These are phyloP conservation scores for Candidula unifasciata DNA, from an alignment of 2,888 invertebrate genomes.

Conservation along the genomic window DNA sequence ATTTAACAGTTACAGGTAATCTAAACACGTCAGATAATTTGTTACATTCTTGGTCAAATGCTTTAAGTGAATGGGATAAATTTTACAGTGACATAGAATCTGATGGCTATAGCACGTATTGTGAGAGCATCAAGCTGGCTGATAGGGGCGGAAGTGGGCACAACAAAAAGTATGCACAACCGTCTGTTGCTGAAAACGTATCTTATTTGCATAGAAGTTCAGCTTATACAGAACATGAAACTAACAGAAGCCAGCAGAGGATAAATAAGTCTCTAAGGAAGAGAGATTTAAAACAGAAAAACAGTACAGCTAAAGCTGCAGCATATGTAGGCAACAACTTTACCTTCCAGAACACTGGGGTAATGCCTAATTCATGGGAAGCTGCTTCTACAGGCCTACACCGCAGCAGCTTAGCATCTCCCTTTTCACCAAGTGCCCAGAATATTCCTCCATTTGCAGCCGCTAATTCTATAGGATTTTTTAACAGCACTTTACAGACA, in stretches of 20 bases:
- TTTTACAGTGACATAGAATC: slow-evolving; percentile 18
- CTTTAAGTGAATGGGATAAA: slow-evolving; percentile 4
- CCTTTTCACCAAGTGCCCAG: neutral
- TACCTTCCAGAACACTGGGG: neutral
- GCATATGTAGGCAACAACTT: neutral
- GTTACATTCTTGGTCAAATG: neutral
- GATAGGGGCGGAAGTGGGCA: neutral
- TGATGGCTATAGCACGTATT: neutral
- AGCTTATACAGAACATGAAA: neutral
- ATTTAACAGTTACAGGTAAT: neutral
- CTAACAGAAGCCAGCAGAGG: neutral
- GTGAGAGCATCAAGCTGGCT: neutral
- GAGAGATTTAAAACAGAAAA: neutral
- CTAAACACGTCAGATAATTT: neutral
- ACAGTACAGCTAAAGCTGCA: neutral
- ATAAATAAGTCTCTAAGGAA: neutral
- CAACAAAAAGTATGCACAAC: neutral
- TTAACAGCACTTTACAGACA: neutral
- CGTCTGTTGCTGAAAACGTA: neutral
- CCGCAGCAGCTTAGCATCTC: neutral
- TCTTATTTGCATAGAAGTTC: neutral
- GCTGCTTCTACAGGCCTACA: neutral
- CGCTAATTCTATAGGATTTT: neutral
- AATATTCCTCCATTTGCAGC: neutral
- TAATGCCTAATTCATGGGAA: neutral